Conservation (phyloP, 2,113 vertebrate genomes). For the Emydura subglobosa region DNA sequence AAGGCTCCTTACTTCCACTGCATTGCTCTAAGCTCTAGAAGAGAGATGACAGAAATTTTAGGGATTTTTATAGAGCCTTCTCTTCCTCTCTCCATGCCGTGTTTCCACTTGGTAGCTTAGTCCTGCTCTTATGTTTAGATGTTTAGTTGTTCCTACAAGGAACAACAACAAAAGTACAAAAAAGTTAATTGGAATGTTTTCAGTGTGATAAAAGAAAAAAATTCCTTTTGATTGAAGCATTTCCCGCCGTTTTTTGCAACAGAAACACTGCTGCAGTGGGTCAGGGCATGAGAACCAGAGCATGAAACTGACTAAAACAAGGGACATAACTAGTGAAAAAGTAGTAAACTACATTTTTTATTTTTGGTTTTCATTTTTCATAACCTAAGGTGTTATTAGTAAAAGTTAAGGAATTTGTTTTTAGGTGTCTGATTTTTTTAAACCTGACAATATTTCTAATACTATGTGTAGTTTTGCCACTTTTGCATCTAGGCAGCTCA, state of each 20-base stretch:
- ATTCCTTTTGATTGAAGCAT: not conserved
- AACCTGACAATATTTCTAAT: not conserved
- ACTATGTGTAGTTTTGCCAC: not conserved
- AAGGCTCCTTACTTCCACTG: not conserved
- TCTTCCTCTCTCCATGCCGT: not conserved
- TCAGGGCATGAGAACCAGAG: not conserved
- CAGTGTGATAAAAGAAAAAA: not conserved
- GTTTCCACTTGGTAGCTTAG: not conserved
- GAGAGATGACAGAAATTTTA: not conserved
- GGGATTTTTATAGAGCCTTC: not conserved
- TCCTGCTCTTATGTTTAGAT: not conserved
- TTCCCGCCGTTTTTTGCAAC: not conserved
- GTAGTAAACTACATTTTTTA: not conserved
- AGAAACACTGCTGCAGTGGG: not conserved
- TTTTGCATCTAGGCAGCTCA: not conserved
- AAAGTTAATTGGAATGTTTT: not conserved
- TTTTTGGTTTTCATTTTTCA: not conserved
- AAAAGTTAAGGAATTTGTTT: not conserved
- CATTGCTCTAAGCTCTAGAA: not conserved
- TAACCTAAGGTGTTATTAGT: not conserved
- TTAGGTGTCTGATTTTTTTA: not conserved
- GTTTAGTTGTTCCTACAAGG: not conserved
- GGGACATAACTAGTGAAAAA: not conserved
- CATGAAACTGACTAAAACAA: fast-evolving
- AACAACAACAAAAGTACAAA: not conserved